Base-by-base conservation (phyloP, 2,888 invertebrate species). In the Penaeus monodon region DNA sequence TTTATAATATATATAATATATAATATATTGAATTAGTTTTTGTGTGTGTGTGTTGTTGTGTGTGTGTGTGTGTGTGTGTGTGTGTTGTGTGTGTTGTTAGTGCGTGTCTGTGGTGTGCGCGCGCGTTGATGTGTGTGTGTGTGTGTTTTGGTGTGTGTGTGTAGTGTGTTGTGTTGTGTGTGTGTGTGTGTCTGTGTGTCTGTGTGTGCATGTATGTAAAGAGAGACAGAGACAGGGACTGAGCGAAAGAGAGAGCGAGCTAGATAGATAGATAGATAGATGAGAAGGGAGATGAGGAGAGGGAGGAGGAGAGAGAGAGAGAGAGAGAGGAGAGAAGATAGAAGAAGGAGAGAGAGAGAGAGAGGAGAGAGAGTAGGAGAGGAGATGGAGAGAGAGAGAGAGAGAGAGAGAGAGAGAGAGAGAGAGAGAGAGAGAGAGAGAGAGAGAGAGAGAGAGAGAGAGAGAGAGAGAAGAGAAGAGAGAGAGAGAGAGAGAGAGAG, bases 1-100 rank as follows among this genome's bases (percentile, higher is more conserved):
- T n/a, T n/a, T n/a, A 74, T 27, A 74, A 74, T 27, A 74, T 27
- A 74, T 27, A 74, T 27, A 74, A 74, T 27, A 74, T 27, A 74
- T 27, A 74, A 74, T 27, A 74, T 27, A 17, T 27, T n/a, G n/a
- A n/a, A n/a, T n/a, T n/a, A n/a, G 27, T 74, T 1, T 74, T 1
- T 74, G 27, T 74, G 27, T 74, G 27, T 74, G 27, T 74, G 27
- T 74, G 27, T 74, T 1, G 6, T 1, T 74, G 27, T 74, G 27
- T 74, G 27, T 74, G 27, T 74, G 10, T n/a, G 7, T 29, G 27
- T 74, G 20, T 33, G 27, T 74, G 22, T 74, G 38, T 74, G 22
- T 74, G 33, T 74, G 38, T 76, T 76, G 38, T 76, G 24, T 29
- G 38, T 29, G 38, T 33, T 49, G 49, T 49, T 2, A 4, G 49